Evolutionary conservation across 2,888 invertebrate genomes (phyloP).

Genomic region (Papilio elwesi): DNA sequence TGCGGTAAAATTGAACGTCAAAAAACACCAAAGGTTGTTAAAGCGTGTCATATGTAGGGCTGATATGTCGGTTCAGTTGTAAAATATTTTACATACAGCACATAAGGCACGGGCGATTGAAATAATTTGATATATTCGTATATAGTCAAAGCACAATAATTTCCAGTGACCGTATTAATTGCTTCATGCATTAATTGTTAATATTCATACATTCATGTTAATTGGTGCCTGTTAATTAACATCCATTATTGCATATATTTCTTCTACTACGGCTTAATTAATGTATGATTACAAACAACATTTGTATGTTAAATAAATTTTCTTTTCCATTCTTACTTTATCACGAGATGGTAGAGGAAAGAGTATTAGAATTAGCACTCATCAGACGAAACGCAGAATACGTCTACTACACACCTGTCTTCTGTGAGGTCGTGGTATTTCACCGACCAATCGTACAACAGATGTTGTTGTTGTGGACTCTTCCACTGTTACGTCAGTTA

Average conservation of each 20-base stretch:
- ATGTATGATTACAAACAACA: background rate
- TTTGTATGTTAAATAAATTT: no score
- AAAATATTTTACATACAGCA: background rate
- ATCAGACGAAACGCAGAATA: no score
- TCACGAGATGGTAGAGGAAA: no score
- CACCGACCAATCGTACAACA: no score
- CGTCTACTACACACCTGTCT: no score
- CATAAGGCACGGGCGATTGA: background rate
- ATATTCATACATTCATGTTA: conserved; percentile 17
- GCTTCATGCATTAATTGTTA: conserved; percentile 7
- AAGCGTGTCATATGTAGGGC: no score
- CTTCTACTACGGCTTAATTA: background rate
- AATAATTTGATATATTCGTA: background rate
- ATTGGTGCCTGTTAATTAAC: conserved; percentile 13
- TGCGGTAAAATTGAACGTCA: no score
- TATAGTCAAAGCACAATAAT: background rate
- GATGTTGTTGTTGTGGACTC: no score
- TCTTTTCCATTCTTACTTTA: no score
- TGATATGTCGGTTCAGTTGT: background rate
- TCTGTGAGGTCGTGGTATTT: no score
- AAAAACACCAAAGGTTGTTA: background rate
- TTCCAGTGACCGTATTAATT: conserved; percentile 6
- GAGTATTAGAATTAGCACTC: no score
- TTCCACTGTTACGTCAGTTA: no score
- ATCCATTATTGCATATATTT: background rate